Evolutionary conservation across 2,888 invertebrate genomes (phyloP), one percentile per base, ranked within the genome.

Genomic region (Ichneumoninae sp.): DNA sequence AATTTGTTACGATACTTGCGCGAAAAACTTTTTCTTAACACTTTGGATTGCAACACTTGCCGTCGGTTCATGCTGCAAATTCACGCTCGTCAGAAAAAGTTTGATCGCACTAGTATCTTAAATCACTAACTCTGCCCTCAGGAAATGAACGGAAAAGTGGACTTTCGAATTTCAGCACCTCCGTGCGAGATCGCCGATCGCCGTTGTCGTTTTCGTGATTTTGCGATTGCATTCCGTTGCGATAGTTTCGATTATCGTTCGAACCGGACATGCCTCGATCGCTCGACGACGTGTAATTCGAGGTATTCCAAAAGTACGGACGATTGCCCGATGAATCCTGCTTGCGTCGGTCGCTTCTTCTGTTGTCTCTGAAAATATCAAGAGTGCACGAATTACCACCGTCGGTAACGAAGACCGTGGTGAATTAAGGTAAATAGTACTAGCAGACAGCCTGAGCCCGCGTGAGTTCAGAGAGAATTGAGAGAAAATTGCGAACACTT

Each of bases 161-260:
- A 22, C 22, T 57, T 62, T 19, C n/a, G 33, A 40, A 16, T 33
- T 19, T n/a, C 0, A 26, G 22, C 40, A 85, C 85, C 75, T 80
- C 89, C 47, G 86, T 84, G 62, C 87, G 86, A 71, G 86, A 86
- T 78, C 82, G 82, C 30, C 82, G 86, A 75, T 87, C 84, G 70
- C 87, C 87, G 60, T 86, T 78, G 77, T 62, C 78, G 80, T 57
- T 86, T 44, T 80, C 74, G 19, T 54, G 79, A 76, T 79, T 80
- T 47, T 76, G 78, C 50, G 68, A 74, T 68, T 84, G 83, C 75
- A 71, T 76, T 71, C 84, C 72, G 60, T 65, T 81, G 1, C 68
- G 79, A 66, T 84, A 76, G 71, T 82, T 79, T 26, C 71, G 52
- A 52, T 75, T 72, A 3, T 82, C 68, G 54, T 85, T 80, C n/a